Evolutionary conservation across 2,113 vertebrate species (phyloP).

Genomic region (Tinamus guttatus): DNA sequence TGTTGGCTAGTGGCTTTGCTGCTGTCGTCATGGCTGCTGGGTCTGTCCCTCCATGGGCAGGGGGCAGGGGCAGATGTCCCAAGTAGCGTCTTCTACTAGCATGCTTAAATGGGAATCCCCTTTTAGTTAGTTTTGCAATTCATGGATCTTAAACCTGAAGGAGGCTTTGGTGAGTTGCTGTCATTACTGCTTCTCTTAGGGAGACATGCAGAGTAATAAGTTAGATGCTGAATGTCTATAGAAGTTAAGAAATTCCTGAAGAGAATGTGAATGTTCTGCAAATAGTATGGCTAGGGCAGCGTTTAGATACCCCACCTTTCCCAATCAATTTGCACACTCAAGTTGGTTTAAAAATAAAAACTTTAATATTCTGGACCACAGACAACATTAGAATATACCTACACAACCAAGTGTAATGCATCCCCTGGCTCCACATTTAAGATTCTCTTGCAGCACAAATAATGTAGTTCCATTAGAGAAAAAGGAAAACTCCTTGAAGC

Average conservation of each 20-base stretch:
- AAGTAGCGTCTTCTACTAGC: neutral
- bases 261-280: neutral
- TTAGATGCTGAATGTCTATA: neutral
- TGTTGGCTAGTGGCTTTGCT: neutral
- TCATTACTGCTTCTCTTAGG: neutral
- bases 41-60: neutral
- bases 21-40: fast-evolving
- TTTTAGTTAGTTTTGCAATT: neutral
- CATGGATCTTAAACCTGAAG: neutral
- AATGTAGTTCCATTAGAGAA: neutral
- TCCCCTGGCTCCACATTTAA: neutral
- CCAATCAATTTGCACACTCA: neutral
- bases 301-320: neutral
- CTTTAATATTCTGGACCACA: conserved; percentile 24
- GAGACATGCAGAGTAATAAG: neutral
- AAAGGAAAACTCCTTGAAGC: neutral
- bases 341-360: neutral
- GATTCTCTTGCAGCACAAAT: neutral
- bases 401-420: neutral
- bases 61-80: neutral
- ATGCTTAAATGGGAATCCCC: neutral
- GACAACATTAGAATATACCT: neutral
- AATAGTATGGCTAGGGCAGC: neutral
- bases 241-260: neutral
- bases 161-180: neutral